Percentiles rank a stretch among this genome's conserved stretches.
phyloP scores from a whole-genome alignment of 2,888 invertebrate species.

The Mongoloraphidia duomilia region DNA sequence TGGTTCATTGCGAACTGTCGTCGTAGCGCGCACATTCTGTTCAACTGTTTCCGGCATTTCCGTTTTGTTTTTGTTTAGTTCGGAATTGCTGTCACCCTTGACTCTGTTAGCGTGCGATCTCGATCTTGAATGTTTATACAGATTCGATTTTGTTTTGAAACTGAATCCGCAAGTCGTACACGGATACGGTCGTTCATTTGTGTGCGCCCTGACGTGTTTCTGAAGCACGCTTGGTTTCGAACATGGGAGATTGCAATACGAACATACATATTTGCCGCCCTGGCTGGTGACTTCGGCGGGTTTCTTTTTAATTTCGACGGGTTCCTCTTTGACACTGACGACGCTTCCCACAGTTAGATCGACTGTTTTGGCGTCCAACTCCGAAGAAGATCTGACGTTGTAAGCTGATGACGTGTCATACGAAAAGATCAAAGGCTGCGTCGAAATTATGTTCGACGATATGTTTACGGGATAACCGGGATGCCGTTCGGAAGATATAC shows the following conservation, averaged over 20 bases:
- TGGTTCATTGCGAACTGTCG: no score
- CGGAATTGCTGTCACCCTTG: constrained; percentile 21
- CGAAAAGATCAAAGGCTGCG: no score
- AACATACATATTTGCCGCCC: constrained; percentile 65
- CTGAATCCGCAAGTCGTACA: constrained; percentile 81
- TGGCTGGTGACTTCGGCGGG: constrained; percentile 18
- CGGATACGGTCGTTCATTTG: constrained; percentile 84
- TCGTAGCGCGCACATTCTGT: not conserved
- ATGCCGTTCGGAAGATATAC: no score
- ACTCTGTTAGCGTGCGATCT: constrained; percentile 30
- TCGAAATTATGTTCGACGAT: no score
- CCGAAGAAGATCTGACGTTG: no score
- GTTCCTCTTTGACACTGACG: constrained; percentile 12
- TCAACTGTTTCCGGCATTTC: constrained; percentile 3
- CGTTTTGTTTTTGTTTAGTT: constrained; percentile 8
- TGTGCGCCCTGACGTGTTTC: constrained; percentile 88
- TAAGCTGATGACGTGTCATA: no score
- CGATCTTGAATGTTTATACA: constrained; percentile 72
- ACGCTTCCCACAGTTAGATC: constrained; percentile 10
- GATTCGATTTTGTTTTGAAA: constrained; percentile 86
- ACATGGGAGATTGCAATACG: constrained; percentile 77
- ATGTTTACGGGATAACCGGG: no score
- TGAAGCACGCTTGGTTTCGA: constrained; percentile 87
- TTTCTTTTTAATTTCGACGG: constrained; percentile 22
- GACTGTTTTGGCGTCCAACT: constrained; percentile 12